Conservation (phyloP, 2,888 invertebrate genomes). For the Disparrhopalites patrizii region DNA sequence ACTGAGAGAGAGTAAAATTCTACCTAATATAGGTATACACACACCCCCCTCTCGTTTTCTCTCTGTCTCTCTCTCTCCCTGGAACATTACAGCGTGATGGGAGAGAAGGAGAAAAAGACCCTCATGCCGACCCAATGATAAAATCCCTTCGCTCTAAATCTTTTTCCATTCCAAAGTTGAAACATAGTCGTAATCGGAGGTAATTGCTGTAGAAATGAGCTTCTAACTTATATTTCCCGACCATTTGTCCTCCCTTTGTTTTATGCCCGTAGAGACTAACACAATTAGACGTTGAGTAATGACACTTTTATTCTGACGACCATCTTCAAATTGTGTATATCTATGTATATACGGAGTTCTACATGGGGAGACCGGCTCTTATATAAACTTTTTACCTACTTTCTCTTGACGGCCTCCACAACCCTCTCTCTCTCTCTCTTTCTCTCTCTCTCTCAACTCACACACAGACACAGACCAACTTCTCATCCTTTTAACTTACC, state of each 20-base stretch:
- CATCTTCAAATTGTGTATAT: constrained; percentile 18
- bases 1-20: too few relatives aligned
- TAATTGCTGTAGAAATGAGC: constrained; percentile 47
- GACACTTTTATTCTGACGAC: constrained; percentile 42
- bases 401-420: constrained; percentile 3
- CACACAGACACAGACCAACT: not conserved
- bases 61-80: too few relatives aligned
- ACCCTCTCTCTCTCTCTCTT: not conserved
- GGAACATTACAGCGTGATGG: not conserved
- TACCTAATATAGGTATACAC: too few relatives aligned
- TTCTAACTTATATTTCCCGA: constrained; percentile 45
- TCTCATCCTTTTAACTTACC: too few relatives aligned
- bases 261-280: constrained; percentile 41
- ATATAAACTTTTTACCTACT: constrained; percentile 16
- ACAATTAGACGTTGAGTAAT: constrained; percentile 45
- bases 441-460: too few relatives aligned
- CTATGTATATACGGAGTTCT: constrained; percentile 11
- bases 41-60: too few relatives aligned
- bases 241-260: constrained; percentile 43
- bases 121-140: constrained; percentile 33
- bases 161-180: constrained; percentile 37
- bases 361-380: constrained; percentile 1
- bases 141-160: constrained; percentile 42
- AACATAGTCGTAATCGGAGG: constrained; percentile 43
- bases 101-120: not conserved